phyloP scores from a whole-genome alignment of 2,888 invertebrate genomes.

The Orchesella flavescens region DNA sequence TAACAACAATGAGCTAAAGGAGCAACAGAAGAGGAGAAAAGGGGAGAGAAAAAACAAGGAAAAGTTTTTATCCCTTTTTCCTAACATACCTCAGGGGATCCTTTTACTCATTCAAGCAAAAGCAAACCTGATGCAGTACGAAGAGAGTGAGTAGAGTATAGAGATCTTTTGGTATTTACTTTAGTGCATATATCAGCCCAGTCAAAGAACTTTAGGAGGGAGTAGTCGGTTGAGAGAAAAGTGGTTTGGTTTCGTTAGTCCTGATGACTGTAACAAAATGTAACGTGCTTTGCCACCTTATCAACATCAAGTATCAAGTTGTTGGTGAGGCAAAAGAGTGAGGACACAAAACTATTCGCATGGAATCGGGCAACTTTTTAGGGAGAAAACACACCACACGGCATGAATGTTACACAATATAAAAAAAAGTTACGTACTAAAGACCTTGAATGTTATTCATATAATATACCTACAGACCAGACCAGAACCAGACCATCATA shows the following conservation, averaged over 20 bases:
- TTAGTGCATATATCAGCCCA: constrained; percentile 12
- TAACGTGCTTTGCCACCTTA: constrained; percentile 7
- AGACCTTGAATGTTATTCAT: constrained; percentile 38
- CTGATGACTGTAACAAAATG: constrained; percentile 1
- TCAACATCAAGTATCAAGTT: constrained; percentile 4
- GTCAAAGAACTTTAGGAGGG: background rate
- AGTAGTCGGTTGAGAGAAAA: constrained; percentile 1
- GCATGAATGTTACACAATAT: too few relatives aligned
- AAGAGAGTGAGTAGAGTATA: background rate
- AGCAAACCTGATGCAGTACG: background rate
- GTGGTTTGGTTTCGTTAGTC: background rate
- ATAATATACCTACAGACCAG: too few relatives aligned
- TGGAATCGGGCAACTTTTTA: background rate
- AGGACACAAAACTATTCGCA: background rate
- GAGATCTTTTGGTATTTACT: constrained; percentile 20
- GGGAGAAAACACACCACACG: background rate
- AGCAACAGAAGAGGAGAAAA: constrained; percentile 19
- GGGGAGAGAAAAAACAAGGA: constrained; percentile 8
- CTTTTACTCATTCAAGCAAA: constrained; percentile 35
- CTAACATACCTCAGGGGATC: constrained; percentile 34
- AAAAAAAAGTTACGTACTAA: background rate
- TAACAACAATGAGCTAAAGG: constrained; percentile 47
- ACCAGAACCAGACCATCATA: too few relatives aligned
- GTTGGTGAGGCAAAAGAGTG: background rate
- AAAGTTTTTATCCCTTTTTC: constrained; percentile 52